These are phyloP conservation scores for Phylloscopus trochilus DNA, from an alignment of 2,113 vertebrate genomes.

Conservation along the genomic window DNA sequence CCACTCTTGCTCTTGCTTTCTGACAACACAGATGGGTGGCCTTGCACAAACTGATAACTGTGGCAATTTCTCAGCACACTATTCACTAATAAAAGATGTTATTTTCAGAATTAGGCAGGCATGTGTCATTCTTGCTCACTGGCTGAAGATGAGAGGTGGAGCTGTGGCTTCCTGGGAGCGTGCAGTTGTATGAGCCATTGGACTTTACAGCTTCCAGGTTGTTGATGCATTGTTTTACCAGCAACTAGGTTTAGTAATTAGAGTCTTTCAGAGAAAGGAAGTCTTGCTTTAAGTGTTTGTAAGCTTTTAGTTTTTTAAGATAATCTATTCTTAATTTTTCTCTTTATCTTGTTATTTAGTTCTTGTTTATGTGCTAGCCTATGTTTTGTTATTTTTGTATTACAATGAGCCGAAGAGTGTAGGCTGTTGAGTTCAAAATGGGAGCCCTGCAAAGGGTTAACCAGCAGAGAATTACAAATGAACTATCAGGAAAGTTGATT, in stretches of 20 bases:
- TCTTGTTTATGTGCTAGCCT: neutral
- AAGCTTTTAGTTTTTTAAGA: neutral
- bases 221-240: slow-evolving; percentile 6
- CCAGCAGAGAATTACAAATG: slow-evolving; percentile 97
- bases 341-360: neutral
- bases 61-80: slow-evolving; percentile 48
- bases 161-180: neutral
- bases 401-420: neutral
- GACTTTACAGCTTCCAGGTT: slow-evolving; percentile 26
- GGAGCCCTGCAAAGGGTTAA: slow-evolving; percentile 86
- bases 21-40: slow-evolving; percentile 66
- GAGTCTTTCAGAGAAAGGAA: neutral
- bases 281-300: neutral
- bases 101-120: slow-evolving; percentile 35
- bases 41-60: slow-evolving; percentile 65
- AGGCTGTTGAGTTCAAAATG: slow-evolving; percentile 16
- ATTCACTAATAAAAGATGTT: slow-evolving; percentile 43
- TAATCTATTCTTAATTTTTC: neutral
- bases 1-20: slow-evolving; percentile 61
- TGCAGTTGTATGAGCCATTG: neutral
- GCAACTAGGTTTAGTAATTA: slow-evolving; percentile 25
- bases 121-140: neutral
- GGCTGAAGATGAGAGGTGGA: neutral
- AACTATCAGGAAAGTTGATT: slow-evolving; percentile 95
- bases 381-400: neutral